Conservation (phyloP, 1,140 invertebrate genomes). For the Nasonia vitripennis region DNA sequence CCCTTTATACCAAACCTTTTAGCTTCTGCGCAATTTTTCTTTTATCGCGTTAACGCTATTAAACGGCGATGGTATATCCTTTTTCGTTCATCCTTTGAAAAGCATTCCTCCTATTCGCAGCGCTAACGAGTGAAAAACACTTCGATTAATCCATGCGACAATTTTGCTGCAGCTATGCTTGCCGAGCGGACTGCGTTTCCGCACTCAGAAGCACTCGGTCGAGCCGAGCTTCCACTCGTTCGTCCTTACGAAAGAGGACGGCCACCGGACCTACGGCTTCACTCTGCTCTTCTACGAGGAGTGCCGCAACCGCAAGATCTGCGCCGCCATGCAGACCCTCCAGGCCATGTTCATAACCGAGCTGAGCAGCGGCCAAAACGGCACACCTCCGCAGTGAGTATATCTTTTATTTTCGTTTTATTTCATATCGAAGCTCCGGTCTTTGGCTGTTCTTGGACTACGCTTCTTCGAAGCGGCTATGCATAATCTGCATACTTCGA, state of each 20-base stretch:
- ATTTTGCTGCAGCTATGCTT: constrained; percentile 86
- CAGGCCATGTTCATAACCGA: constrained; percentile 96
- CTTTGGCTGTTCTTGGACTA: too few species aligned
- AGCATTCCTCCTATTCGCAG: too few species aligned
- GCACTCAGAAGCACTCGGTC: constrained; percentile 93
- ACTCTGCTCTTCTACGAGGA: constrained; percentile 97
- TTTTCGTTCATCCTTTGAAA: too few species aligned
- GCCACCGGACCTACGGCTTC: constrained; percentile 94
- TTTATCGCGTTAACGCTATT: background rate
- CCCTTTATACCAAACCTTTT: background rate
- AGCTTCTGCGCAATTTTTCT: background rate
- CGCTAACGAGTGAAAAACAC: too few species aligned
- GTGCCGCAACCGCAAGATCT: constrained; percentile 92
- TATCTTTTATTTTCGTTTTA: background rate
- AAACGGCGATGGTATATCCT: constrained; percentile 44
- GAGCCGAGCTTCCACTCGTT: constrained; percentile 97
- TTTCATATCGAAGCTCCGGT: background rate
- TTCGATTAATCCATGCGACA: constrained; percentile 20
- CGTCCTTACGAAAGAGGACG: constrained; percentile 97
- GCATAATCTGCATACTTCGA: too few species aligned
- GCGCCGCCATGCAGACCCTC: constrained; percentile 94
- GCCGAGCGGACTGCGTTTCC: constrained; percentile 94
- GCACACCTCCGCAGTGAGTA: constrained; percentile 69
- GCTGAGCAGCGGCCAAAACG: constrained; percentile 86
- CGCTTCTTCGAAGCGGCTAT: too few species aligned